A percentile compares a stretch with the other conserved stretches of the same genome.
Conservation (phyloP, 2,888 invertebrate species). For the Panopea generosa region DNA sequence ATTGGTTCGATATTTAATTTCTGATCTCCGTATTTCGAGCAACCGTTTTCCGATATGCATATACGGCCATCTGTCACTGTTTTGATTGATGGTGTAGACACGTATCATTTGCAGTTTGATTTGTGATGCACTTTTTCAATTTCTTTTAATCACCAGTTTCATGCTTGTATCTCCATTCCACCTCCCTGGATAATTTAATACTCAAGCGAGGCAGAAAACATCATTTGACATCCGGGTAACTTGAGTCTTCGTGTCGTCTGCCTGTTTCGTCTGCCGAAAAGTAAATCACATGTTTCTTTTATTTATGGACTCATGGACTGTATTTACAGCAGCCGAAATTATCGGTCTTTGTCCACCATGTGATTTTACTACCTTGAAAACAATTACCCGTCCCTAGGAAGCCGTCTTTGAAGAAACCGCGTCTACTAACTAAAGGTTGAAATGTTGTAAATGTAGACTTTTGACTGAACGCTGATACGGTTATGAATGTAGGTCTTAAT, state of each 20-base stretch:
- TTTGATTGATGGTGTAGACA: too few species aligned
- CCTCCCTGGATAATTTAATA: conserved; percentile 29
- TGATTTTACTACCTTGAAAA: conserved; percentile 50
- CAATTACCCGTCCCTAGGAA: conserved; percentile 46
- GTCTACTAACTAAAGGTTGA: conserved; percentile 30
- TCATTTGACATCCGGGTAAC: conserved; percentile 62
- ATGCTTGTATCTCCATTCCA: background rate
- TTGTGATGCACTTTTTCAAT: background rate
- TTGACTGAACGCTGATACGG: conserved; percentile 18
- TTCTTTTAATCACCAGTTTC: background rate
- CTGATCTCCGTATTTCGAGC: too few species aligned
- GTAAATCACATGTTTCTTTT: conserved; percentile 61
- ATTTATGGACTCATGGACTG: conserved; percentile 60
- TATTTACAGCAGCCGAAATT: conserved; percentile 62
- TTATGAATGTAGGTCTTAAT: conserved; percentile 28
- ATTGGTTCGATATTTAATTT: too few species aligned
- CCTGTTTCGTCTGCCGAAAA: conserved; percentile 60
- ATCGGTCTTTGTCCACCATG: conserved; percentile 49
- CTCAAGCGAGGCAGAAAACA: conserved; percentile 57
- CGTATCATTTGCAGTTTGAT: too few species aligned
- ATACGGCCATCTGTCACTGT: too few species aligned
- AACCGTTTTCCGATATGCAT: too few species aligned
- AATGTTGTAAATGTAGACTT: conserved; percentile 23
- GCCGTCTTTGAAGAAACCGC: conserved; percentile 41
- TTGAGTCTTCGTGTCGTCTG: conserved; percentile 58